These are phyloP conservation scores for Anser cygnoides DNA, from an alignment of 2,113 vertebrate genomes.

Conservation along the genomic window DNA sequence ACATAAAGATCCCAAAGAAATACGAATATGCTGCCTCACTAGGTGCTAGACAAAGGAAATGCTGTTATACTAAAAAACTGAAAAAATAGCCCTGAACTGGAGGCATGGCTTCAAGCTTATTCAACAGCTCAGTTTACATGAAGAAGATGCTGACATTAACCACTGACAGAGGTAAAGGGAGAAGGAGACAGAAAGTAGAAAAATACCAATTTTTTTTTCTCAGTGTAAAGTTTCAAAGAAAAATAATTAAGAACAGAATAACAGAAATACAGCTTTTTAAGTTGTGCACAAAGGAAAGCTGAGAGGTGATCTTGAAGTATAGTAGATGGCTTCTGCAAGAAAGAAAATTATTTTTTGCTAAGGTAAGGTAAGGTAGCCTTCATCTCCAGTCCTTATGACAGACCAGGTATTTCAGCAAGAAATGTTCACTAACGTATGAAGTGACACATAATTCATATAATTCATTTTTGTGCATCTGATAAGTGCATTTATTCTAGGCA, in stretches of 20 bases:
- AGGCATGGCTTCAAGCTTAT: constrained; percentile 13
- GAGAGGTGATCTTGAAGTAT: background rate
- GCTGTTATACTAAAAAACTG: background rate
- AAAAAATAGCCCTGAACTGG: constrained; percentile 7
- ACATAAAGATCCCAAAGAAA: background rate
- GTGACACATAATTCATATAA: background rate
- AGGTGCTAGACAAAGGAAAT: background rate
- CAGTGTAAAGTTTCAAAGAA: background rate
- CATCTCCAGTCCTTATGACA: background rate
- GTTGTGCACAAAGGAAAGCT: background rate
- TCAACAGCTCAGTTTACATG: background rate
- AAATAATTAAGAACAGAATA: background rate
- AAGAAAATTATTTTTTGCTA: background rate
- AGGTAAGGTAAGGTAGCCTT: background rate
- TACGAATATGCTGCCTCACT: background rate
- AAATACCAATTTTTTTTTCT: background rate
- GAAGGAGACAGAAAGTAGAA: background rate
- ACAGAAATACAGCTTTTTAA: background rate
- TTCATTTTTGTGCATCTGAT: background rate
- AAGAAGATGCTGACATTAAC: background rate
- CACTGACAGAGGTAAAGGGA: background rate
- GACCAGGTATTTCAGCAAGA: background rate
- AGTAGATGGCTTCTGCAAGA: background rate
- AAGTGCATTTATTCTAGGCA: background rate
- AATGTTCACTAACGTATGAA: background rate